Conservation (phyloP, 2,888 invertebrate genomes). For the Romanomermis culicivorax region DNA sequence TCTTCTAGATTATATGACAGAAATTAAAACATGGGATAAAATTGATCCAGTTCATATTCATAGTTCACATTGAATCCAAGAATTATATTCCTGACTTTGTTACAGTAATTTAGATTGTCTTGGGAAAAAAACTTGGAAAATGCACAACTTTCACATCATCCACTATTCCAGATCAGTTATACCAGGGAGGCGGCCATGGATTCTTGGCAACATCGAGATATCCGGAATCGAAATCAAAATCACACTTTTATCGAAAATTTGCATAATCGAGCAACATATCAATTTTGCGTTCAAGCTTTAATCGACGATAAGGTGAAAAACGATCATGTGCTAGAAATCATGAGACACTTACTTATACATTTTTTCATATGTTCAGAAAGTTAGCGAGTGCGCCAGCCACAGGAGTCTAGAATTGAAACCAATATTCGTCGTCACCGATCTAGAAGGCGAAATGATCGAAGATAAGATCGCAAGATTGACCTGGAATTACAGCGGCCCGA, state of each 20-base stretch:
- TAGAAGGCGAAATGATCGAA: not conserved
- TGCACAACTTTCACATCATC: too few relatives aligned
- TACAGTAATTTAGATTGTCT: too few relatives aligned
- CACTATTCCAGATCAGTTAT: not conserved
- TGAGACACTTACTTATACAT: not conserved
- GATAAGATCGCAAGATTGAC: too few relatives aligned
- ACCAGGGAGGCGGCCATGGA: not conserved
- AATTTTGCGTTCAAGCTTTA: not conserved
- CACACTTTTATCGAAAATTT: not conserved
- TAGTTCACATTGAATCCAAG: too few relatives aligned
- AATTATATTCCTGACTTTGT: too few relatives aligned
- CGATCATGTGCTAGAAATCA: not conserved
- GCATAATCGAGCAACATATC: not conserved
- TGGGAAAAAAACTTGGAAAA: too few relatives aligned
- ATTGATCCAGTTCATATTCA: too few relatives aligned
- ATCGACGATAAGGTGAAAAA: not conserved
- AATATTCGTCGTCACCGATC: not conserved
- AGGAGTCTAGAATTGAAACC: not conserved
- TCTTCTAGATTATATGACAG: too few relatives aligned
- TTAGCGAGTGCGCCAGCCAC: not conserved
- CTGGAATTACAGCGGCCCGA: slow-evolving; percentile 2
- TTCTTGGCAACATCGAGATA: not conserved
- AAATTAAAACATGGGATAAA: too few relatives aligned
- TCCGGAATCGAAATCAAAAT: not conserved
- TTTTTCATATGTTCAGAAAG: not conserved